Evolutionary conservation across 2,888 invertebrate species (phyloP).

Genomic region (Rhaphigaster nebulosa): DNA sequence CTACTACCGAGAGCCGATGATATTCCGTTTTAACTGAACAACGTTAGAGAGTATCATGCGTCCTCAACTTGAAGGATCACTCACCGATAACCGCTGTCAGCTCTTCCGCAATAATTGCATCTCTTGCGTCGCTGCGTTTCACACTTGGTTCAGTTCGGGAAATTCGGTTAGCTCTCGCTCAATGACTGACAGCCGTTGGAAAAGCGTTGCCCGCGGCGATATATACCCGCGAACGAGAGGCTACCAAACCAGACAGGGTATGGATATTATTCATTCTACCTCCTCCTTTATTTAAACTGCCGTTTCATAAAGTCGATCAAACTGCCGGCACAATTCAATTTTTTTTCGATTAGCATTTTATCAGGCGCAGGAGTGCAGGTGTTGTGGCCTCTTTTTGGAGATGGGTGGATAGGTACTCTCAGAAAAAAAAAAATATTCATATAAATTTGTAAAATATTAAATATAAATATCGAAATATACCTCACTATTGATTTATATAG

Average conservation of each 20-base stretch:
- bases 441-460: too few species aligned
- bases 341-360: background rate
- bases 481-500: too few species aligned
- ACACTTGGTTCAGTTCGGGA: background rate
- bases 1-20: too few species aligned
- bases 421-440: background rate
- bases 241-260: slow-evolving; percentile 20
- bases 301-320: slow-evolving; percentile 42
- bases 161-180: slow-evolving; percentile 19
- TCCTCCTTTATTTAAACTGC: slow-evolving; percentile 38
- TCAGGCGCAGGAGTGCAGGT: background rate
- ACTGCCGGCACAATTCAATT: background rate
- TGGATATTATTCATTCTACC: background rate
- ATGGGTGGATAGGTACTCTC: background rate
- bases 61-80: background rate
- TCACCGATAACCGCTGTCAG: slow-evolving; percentile 13
- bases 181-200: slow-evolving; percentile 4
- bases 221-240: background rate
- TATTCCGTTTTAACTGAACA: background rate
- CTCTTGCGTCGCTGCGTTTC: background rate
- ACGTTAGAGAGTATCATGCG: background rate
- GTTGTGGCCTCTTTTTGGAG: background rate
- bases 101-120: slow-evolving; percentile 20
- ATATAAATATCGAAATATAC: too few species aligned
- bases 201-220: background rate